A percentile compares a stretch with the other conserved stretches of the same genome.
Conservation (phyloP, 1,140 invertebrate genomes). For the Melanaphis sacchari region DNA sequence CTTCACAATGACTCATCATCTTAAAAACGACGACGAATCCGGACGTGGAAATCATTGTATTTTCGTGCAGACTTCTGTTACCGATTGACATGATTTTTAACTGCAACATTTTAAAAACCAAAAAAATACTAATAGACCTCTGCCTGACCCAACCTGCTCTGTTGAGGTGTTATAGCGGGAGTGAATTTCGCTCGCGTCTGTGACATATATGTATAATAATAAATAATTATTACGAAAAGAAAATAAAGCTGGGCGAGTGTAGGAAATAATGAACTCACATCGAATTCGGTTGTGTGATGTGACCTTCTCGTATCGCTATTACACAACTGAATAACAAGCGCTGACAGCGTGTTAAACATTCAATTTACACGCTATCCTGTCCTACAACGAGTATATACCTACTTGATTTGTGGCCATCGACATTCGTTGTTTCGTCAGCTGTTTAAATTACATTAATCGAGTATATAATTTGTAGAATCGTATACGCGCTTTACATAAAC, state of each 20-base stretch:
- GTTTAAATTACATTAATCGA: neutral
- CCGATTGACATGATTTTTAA: no score
- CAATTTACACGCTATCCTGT: neutral
- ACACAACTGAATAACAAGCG: neutral
- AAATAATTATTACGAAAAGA: neutral
- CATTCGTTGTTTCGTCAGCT: neutral
- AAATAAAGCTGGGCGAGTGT: neutral
- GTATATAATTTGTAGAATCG: neutral
- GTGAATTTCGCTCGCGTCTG: neutral
- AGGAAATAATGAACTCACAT: neutral
- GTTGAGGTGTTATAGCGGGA: neutral
- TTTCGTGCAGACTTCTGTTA: no score
- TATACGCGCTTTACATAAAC: neutral
- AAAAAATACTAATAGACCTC: no score
- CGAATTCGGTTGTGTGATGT: neutral
- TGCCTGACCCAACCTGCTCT: no score
- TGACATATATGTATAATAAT: neutral
- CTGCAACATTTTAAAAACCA: no score
- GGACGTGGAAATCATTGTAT: no score
- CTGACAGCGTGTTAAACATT: neutral
- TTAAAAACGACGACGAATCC: no score
- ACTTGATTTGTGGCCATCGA: neutral
- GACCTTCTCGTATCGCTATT: neutral
- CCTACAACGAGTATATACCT: neutral
- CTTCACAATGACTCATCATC: no score